Percentiles rank a stretch among this genome's conserved stretches.
These are phyloP conservation scores for Chrysomallon squamiferum DNA, from an alignment of 1,140 invertebrate species.

Conservation along the genomic window DNA sequence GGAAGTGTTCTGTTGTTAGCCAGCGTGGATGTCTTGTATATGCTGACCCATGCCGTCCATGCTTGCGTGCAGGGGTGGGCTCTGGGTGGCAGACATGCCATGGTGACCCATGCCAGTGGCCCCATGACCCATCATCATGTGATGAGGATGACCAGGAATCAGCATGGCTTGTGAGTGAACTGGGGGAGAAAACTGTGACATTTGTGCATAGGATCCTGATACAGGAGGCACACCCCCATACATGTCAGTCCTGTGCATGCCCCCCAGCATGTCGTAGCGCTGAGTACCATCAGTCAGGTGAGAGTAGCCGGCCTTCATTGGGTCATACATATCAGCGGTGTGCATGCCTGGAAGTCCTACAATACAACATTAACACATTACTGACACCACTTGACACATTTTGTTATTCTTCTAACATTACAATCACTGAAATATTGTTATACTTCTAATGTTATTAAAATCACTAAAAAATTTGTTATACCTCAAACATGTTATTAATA, in stretches of 20 bases:
- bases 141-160: conserved; percentile 66
- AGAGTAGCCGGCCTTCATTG: conserved; percentile 57
- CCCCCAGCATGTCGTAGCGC: conserved; percentile 56
- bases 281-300: conserved; percentile 50
- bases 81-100: conserved; percentile 61
- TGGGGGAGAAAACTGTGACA: conserved; percentile 65
- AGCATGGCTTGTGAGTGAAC: conserved; percentile 67
- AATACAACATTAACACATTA: conserved; percentile 9
- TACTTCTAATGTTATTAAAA: too few relatives aligned
- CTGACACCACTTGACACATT: not conserved
- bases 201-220: conserved; percentile 61
- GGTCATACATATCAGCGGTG: conserved; percentile 62
- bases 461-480: too few relatives aligned
- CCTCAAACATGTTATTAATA: too few relatives aligned
- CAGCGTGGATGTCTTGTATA: conserved; percentile 68
- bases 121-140: conserved; percentile 65
- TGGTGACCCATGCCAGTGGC: conserved; percentile 62
- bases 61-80: conserved; percentile 63
- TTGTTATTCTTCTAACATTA: too few relatives aligned
- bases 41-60: conserved; percentile 64
- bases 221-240: conserved; percentile 59
- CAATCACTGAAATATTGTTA: too few relatives aligned
- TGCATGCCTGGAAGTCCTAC: conserved; percentile 62
- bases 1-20: conserved; percentile 37
- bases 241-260: conserved; percentile 61